Conservation (phyloP, 2,113 vertebrate species). For the Pelusios castaneus region DNA sequence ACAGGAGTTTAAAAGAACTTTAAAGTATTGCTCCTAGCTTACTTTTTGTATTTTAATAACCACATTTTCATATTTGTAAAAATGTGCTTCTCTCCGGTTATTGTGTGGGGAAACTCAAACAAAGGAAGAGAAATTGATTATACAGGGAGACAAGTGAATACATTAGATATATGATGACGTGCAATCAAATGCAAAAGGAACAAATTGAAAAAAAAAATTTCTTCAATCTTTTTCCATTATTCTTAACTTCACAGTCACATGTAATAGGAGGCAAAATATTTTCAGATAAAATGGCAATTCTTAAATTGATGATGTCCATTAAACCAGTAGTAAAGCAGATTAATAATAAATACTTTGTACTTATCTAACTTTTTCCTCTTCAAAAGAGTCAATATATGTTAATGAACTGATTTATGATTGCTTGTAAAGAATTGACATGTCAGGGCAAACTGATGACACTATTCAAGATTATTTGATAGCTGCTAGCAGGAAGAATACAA, state of each 20-base stretch:
- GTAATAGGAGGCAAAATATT: background rate
- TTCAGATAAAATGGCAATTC: background rate
- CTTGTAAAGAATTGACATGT: background rate
- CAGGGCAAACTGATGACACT: fast-evolving
- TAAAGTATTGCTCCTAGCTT: background rate
- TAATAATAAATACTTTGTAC: background rate
- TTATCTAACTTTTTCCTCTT: too few species aligned
- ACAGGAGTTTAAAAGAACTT: background rate
- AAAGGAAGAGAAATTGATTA: background rate
- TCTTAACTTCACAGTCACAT: background rate
- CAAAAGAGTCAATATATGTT: background rate
- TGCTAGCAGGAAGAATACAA: too few species aligned
- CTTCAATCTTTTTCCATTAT: background rate
- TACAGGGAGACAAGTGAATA: background rate
- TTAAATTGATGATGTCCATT: background rate
- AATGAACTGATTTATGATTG: background rate
- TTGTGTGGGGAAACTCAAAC: background rate
- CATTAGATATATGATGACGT: background rate
- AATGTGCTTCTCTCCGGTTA: background rate
- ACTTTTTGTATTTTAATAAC: background rate
- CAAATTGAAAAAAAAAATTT: background rate
- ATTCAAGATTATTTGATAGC: background rate
- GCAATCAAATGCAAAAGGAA: background rate
- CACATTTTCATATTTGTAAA: background rate
- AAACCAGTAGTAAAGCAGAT: background rate